Evolutionary conservation across 2,113 vertebrate species (phyloP), one percentile per base, ranked within the genome.

Genomic region (Sclerurus mexicanus): DNA sequence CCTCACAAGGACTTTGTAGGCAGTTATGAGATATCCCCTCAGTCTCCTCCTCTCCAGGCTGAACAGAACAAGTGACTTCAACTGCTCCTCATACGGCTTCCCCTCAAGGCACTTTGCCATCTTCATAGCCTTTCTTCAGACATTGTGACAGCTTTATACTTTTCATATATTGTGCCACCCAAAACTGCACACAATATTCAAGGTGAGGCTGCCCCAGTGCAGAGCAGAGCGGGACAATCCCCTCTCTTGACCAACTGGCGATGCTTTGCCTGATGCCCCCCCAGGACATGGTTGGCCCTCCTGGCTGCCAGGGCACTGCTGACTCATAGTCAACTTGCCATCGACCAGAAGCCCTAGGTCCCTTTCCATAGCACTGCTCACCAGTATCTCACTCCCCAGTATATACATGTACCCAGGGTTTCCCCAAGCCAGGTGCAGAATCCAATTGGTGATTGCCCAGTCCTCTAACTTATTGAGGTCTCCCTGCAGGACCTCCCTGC

Each of bases 1-100:
- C 20, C 42, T 66, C 67, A 16, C 2, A 0, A 8, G 30, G 39
- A 35, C 58, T 44, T 0, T 73, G 35, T 5, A 8, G 3, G 35
- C 35, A 64, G 3, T 21, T 56, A 28, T 18, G 49, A 42, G 30
- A 6, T 56, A 4, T 72, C 35, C 2, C 20, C 25, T 64, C 75
- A 72, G 25, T 31, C 35, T 50, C 22, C 50, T 55, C 27, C 4
- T 31, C n/a, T 83, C 22, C 68, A 74, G 52, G 8, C 59, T 74
- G 59, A 73, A 9, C 68, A 74, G 18, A 74, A 22, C 23, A 7
- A 66, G 52, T 15, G 9, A 0, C 22, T 44, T 37, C 59, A 44
- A 31, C 25, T 14, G 2, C 50, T 50, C 24, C 46, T 68, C 69
- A 25, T 35, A 53, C 1, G 0, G 2, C 28, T 53, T 68, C 46